Evolutionary conservation across 1,140 invertebrate genomes (phyloP), one percentile per base, ranked within the genome.

Genomic region (Hylyphantes graminicola): DNA sequence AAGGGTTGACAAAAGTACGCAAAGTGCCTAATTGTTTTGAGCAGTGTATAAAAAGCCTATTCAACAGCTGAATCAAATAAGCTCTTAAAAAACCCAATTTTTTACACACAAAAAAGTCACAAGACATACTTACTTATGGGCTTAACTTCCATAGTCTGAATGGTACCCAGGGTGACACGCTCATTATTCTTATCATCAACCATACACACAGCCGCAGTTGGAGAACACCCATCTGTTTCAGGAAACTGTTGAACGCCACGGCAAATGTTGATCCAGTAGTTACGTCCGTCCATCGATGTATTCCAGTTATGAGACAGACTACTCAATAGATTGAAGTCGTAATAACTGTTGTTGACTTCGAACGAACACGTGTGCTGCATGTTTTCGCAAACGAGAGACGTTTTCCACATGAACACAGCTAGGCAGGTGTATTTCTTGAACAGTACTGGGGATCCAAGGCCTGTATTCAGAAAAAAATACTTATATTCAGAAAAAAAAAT

Each of bases 321-420:
- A 15, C 86, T 81, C 4, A 88, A 64, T 35, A 85, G 59, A 67
- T 86, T 80, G 7, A 88, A 78, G 67, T 87, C 78, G 73, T 86
- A 86, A 61, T 80, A 67, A 10, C 57, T 63, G 15, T 77, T 61
- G 64, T 53, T n/a, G 50, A 65, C 15, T 55, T 65, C 68, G 64
- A 86, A 83, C 0, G 85, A 55, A 55, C 86, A 87, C 21, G 59
- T 72, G 0, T 81, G 72, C 11, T 85, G 76, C 51, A 67, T 73
- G 12, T 85, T 84, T 11, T 88, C 87, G 86, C 90, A 90, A 8
- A 89, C 87, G 8, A 88, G 64, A 51, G 76, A 83, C 2, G 89
- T 90, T 19, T 85, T 74, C 90, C 90, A 90, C 17, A 85, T 48
- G 80, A 90, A 89, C 35, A 86, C 63, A 0, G 85, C 86, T 17